These are phyloP conservation scores for Hypselothyrea guttata DNA, from an alignment of 2,888 invertebrate species.

Conservation along the genomic window DNA sequence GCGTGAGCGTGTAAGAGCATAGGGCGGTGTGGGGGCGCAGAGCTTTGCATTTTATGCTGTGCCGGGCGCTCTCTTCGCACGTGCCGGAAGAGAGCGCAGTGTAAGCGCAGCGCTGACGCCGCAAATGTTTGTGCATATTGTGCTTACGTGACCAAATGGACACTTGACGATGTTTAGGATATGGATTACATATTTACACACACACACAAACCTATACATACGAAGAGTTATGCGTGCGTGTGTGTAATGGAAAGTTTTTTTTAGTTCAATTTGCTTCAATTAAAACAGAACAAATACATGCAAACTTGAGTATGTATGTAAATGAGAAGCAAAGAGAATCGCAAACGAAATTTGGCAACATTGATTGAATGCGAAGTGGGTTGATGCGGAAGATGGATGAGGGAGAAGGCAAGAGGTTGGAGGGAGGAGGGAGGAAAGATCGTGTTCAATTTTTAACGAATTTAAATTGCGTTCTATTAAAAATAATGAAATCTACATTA, in stretches of 20 bases:
- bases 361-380: slow-evolving; percentile 5
- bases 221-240: too few relatives aligned
- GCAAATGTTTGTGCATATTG: slow-evolving; percentile 51
- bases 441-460: slow-evolving; percentile 50
- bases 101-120: slow-evolving; percentile 30
- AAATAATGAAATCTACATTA: slow-evolving; percentile 47
- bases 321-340: slow-evolving; percentile 4
- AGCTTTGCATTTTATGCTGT: slow-evolving; percentile 20
- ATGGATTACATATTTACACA: not conserved
- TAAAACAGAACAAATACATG: not conserved
- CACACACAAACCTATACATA: slow-evolving; percentile 6
- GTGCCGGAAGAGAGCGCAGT: slow-evolving; percentile 38
- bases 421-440: slow-evolving; percentile 23
- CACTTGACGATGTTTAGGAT: slow-evolving; percentile 21
- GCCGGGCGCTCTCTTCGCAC: slow-evolving; percentile 41
- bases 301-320: slow-evolving; percentile 13
- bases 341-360: slow-evolving; percentile 28
- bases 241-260: not conserved
- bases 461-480: slow-evolving; percentile 67
- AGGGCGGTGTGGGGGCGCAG: too few relatives aligned
- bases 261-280: too few relatives aligned
- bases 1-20: not conserved
- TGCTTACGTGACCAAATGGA: slow-evolving; percentile 55
- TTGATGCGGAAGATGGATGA: slow-evolving; percentile 30
- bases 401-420: too few relatives aligned